A percentile compares a stretch with the other conserved stretches of the same genome.
Evolutionary conservation across 2,797 vertebrate genomes (phyloP).

Genomic region (Macropodus opercularis): DNA sequence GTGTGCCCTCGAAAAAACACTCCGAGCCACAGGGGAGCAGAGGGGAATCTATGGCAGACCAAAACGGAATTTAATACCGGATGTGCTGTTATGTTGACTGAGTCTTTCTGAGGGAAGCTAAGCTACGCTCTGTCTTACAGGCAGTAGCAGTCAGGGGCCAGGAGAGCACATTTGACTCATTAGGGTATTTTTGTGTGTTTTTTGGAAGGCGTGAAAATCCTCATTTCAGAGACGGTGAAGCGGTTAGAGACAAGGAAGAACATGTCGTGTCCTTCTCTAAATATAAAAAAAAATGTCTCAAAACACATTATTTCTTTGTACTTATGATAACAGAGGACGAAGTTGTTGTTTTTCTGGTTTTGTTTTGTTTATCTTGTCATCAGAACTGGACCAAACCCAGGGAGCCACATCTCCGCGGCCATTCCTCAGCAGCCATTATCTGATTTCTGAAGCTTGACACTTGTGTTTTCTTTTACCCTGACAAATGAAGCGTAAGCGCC

Average conservation of each 20-base stretch:
- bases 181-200: slow-evolving; percentile 27
- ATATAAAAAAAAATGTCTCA: slow-evolving; percentile 37
- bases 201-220: too few species aligned
- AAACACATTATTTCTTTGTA: slow-evolving; percentile 62
- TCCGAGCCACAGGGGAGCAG: slow-evolving; percentile 33
- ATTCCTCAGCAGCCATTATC: slow-evolving; percentile 45
- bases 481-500: slow-evolving; percentile 48
- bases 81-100: slow-evolving; percentile 59
- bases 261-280: slow-evolving; percentile 29
- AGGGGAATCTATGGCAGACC: slow-evolving; percentile 52
- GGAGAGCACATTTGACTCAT: slow-evolving; percentile 49
- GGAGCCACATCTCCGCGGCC: slow-evolving; percentile 5
- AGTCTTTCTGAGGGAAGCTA: slow-evolving; percentile 54
- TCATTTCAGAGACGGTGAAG: too few species aligned
- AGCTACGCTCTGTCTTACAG: slow-evolving; percentile 58
- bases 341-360: slow-evolving; percentile 5
- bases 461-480: slow-evolving; percentile 19
- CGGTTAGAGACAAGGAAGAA: slow-evolving; percentile 4
- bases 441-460: slow-evolving; percentile 34
- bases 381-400: slow-evolving; percentile 35
- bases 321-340: slow-evolving; percentile 27
- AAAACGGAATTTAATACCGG: slow-evolving; percentile 64
- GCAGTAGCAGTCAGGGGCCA: slow-evolving; percentile 45
- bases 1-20: slow-evolving; percentile 44
- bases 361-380: slow-evolving; percentile 43